Conservation (phyloP, 2,888 invertebrate genomes). For the Spatulosminthurus flaviceps region DNA sequence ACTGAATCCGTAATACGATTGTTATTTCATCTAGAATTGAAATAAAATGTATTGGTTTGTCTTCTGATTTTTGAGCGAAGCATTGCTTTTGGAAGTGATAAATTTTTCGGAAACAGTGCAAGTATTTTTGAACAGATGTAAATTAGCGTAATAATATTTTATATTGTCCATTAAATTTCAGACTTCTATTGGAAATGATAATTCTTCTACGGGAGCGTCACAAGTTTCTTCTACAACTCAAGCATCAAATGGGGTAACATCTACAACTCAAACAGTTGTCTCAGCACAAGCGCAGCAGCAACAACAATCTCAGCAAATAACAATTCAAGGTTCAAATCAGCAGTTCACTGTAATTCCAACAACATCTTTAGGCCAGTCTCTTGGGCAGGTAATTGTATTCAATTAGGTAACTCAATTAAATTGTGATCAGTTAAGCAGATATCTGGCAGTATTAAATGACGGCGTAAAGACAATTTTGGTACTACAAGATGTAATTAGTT, state of each 20-base stretch:
- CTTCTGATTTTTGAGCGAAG: too few species aligned
- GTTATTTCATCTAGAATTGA: too few species aligned
- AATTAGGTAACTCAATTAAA: too few species aligned
- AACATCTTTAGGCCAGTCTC: slow-evolving; percentile 68
- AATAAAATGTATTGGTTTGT: too few species aligned
- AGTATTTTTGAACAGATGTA: too few species aligned
- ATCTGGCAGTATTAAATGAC: too few species aligned
- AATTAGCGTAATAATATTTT: not conserved
- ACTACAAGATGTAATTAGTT: too few species aligned
- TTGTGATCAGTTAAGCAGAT: too few species aligned
- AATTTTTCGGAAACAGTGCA: too few species aligned
- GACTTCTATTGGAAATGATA: slow-evolving; percentile 54
- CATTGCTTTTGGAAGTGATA: too few species aligned
- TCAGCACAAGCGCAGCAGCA: slow-evolving; percentile 63
- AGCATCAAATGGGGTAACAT: slow-evolving; percentile 63
- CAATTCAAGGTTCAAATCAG: slow-evolving; percentile 72
- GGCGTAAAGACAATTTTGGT: too few species aligned
- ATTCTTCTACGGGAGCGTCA: slow-evolving; percentile 64
- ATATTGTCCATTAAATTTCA: slow-evolving; percentile 12
- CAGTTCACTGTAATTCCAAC: slow-evolving; percentile 87
- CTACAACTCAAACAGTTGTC: slow-evolving; percentile 64
- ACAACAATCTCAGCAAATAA: slow-evolving; percentile 62
- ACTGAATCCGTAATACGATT: too few species aligned
- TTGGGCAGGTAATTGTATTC: slow-evolving; percentile 61
- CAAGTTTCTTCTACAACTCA: slow-evolving; percentile 63